These are phyloP conservation scores for Muntiacus reevesi DNA, from an alignment of 2,113 vertebrate genomes.

Conservation along the genomic window DNA sequence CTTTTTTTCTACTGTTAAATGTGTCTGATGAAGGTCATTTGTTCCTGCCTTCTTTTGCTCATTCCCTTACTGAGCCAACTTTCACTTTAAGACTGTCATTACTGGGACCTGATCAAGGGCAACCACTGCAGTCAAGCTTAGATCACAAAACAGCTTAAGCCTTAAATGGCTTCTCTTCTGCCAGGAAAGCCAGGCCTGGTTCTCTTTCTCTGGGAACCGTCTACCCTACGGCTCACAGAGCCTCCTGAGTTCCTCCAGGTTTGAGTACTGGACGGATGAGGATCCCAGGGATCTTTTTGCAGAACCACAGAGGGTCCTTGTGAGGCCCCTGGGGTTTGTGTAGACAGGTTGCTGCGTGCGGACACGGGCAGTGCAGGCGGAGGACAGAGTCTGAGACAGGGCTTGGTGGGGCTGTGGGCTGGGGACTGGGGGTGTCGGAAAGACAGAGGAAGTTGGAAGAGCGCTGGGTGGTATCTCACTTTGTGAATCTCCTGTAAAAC, in stretches of 20 bases:
- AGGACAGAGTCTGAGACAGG: not conserved
- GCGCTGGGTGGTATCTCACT: not conserved
- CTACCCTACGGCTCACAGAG: not conserved
- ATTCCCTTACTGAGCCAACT: rapidly evolving
- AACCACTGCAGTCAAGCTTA: not conserved
- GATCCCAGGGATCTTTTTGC: not conserved
- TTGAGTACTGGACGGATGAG: too few relatives aligned
- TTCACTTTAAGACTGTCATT: not conserved
- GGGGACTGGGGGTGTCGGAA: too few relatives aligned
- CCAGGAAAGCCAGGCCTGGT: not conserved
- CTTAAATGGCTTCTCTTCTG: not conserved
- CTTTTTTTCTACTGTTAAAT: not conserved
- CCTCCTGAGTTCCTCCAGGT: not conserved
- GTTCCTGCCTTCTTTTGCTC: not conserved
- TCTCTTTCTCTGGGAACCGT: not conserved
- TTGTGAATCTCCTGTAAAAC: not conserved
- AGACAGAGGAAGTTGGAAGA: not conserved
- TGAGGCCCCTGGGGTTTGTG: not conserved
- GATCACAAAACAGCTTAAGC: not conserved
- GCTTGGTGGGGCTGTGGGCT: not conserved
- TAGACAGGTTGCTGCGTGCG: not conserved
- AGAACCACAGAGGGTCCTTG: too few relatives aligned
- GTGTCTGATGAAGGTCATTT: not conserved
- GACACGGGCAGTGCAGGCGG: not conserved
- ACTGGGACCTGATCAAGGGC: not conserved